These are phyloP conservation scores for Diglossa cyanea DNA, from an alignment of 2,797 vertebrate genomes.

Conservation along the genomic window DNA sequence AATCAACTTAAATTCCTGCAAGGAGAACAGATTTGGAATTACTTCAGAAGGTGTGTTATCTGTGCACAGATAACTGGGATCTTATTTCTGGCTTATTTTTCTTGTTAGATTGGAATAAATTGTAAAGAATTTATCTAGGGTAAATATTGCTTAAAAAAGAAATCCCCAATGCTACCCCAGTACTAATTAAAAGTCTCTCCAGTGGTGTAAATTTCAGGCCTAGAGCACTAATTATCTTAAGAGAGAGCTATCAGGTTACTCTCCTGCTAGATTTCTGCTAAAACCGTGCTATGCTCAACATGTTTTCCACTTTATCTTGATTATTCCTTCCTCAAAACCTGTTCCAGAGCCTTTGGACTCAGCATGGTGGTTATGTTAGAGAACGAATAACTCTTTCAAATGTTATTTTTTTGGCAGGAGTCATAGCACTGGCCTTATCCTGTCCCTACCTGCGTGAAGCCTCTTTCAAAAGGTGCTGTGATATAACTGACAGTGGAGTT, in stretches of 20 bases:
- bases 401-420: slow-evolving; percentile 68
- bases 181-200: not conserved
- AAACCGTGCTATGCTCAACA: not conserved
- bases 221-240: not conserved
- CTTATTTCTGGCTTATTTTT: not conserved
- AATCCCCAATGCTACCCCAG: not conserved
- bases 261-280: not conserved
- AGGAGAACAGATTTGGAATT: slow-evolving; percentile 73
- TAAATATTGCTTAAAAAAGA: not conserved
- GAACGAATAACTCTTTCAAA: not conserved
- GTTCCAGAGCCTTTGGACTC: not conserved
- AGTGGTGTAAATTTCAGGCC: not conserved
- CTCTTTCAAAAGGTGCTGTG: slow-evolving; percentile 78
- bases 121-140: not conserved
- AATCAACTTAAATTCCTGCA: slow-evolving; percentile 79
- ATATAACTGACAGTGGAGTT: slow-evolving; percentile 80
- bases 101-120: not conserved
- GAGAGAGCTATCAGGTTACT: not conserved
- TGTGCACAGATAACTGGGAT: not conserved
- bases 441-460: slow-evolving; percentile 78
- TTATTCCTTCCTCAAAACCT: not conserved
- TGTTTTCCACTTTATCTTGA: not conserved
- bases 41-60: slow-evolving; percentile 82
- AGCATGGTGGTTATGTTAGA: not conserved
- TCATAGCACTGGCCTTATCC: slow-evolving; percentile 80